Evolutionary conservation across 2,113 vertebrate genomes (phyloP).

Genomic region (Cromileptes altivelis): DNA sequence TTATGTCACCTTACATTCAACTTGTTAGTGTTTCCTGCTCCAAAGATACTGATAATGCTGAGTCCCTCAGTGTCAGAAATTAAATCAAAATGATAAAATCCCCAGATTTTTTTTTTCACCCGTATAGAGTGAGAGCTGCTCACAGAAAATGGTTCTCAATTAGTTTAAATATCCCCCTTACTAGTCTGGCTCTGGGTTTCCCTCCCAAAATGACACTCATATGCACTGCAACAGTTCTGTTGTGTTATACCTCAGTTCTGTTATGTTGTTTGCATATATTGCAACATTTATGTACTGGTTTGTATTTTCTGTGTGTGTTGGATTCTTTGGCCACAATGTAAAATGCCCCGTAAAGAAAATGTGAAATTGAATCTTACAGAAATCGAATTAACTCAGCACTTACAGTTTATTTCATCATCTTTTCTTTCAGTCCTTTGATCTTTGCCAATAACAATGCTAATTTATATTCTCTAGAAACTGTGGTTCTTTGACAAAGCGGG

Average conservation of each 20-base stretch:
- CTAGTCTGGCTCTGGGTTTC: not conserved
- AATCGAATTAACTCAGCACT: not conserved
- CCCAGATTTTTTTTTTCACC: not conserved
- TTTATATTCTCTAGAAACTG: not conserved
- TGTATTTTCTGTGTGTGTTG: not conserved
- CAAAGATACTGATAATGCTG: not conserved
- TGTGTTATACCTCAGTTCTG: not conserved
- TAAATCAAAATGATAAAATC: not conserved
- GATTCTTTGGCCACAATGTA: not conserved
- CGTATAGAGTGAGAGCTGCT: not conserved
- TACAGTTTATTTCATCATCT: constrained; percentile 26
- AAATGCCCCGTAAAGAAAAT: not conserved
- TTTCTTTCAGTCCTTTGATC: constrained; percentile 16
- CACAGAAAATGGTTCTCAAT: not conserved
- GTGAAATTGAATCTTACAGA: not conserved
- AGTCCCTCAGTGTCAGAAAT: not conserved
- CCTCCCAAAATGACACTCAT: not conserved
- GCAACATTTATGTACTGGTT: not conserved
- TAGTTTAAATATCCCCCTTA: not conserved
- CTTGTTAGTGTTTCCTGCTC: not conserved
- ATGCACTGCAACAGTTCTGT: not conserved
- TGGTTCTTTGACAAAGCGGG: not conserved
- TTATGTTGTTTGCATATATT: not conserved
- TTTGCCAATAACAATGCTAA: constrained; percentile 6
- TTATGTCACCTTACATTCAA: not conserved